Base-by-base conservation (phyloP, 2,113 vertebrate species). In the Polypterus bichir region DNA sequence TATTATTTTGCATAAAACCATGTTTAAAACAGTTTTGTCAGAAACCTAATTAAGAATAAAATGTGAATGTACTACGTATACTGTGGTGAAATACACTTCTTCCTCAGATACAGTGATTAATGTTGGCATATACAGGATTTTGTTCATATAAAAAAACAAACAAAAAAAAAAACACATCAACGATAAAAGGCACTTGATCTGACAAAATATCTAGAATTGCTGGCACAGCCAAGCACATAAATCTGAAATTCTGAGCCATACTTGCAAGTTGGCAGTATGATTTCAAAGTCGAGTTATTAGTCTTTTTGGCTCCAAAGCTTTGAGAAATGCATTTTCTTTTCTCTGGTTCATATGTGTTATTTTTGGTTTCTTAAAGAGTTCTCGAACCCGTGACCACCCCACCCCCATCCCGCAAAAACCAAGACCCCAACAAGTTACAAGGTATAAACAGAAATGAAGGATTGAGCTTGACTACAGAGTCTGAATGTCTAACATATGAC, bases 301-400 rank as follows among this genome's bases (percentile, higher is more conserved):
- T 62, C 3, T 76, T 69, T 27, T 68, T 71, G 71, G 78, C 76
- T 86, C 85, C 84, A 81, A 79, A 88, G 79, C 82, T 83, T 78
- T 68, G 72, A 80, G 69, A 60, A 67, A 60, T 27, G 27, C 27
- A 69, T 68, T 77, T 76, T 66, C 58, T 66, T 71, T 76, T 72
- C 57, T 73, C 69, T 67, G 70, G 72, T 81, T 77, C 75, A 69
- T 81, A 84, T 83, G 86, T 76, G 79, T 83, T 76, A 82, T 82
- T 87, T 94, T 89, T 88, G 92, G 92, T 86, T 91, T 84, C 76
- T 86, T 82, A 83, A 79, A 27, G 27, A 27, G 1, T 2, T 27
- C 27, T 27, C 27, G 27, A 27, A 27, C 27, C 27, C 27, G 27
- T 27, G 27, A 27, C 27, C 27, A 27, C 27, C 27, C 27, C 27